Percentiles rank a stretch among this genome's conserved stretches.
These are phyloP conservation scores for Ardeotis arabs DNA, from an alignment of 2,113 vertebrate species.

Conservation along the genomic window DNA sequence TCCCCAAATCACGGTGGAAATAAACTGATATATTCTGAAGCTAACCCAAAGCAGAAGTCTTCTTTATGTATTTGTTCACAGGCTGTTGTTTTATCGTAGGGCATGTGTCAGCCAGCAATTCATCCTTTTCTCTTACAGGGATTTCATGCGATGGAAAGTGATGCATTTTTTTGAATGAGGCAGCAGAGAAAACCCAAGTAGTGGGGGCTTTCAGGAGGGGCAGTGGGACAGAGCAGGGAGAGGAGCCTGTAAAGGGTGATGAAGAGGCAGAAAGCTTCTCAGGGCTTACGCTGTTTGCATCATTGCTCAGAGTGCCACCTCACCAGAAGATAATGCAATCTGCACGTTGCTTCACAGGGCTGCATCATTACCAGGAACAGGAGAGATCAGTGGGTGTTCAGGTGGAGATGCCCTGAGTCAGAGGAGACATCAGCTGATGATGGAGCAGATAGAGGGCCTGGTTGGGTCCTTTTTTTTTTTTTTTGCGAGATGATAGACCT, in stretches of 20 bases:
- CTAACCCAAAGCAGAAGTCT: neutral
- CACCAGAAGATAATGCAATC: slow-evolving; percentile 37
- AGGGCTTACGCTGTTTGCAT: neutral
- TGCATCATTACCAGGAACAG: slow-evolving; percentile 53
- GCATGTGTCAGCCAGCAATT: neutral
- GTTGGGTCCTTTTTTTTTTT: neutral
- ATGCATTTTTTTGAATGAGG: neutral
- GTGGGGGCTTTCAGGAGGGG: neutral
- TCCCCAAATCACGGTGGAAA: neutral
- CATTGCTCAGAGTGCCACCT: neutral
- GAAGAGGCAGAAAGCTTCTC: neutral
- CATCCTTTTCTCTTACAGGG: neutral
- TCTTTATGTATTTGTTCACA: neutral
- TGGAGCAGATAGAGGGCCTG: neutral
- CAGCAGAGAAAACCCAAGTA: neutral
- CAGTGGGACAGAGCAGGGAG: neutral
- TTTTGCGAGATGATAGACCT: neutral
- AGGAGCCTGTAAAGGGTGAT: neutral
- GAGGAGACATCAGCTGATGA: slow-evolving; percentile 5
- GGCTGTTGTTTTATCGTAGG: neutral
- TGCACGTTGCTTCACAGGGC: neutral
- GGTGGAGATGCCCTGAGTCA: slow-evolving; percentile 62
- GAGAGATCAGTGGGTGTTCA: slow-evolving; percentile 44
- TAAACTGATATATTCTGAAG: neutral
- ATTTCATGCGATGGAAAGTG: neutral